Evolutionary conservation across 1,140 invertebrate genomes (phyloP).

Genomic region (Drosophila melanica): DNA sequence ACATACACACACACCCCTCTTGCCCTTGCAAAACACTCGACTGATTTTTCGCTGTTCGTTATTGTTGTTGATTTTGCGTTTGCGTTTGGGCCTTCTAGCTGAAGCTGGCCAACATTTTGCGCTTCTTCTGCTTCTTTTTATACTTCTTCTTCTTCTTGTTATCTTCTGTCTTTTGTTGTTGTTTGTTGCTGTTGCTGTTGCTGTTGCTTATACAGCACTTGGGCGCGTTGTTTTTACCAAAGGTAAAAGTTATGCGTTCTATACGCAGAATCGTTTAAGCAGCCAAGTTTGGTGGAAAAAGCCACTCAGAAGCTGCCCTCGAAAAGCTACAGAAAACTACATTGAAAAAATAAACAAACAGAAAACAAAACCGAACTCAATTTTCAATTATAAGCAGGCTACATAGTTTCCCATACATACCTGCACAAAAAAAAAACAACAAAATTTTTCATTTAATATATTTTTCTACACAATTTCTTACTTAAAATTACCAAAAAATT

Average conservation of each 20-base stretch:
- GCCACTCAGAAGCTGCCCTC: not conserved
- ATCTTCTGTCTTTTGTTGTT: not conserved
- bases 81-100: conserved; percentile 16
- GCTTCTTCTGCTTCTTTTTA: conserved; percentile 1
- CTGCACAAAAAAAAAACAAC: too few relatives aligned
- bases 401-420: too few relatives aligned
- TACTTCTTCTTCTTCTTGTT: conserved; percentile 11
- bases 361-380: not conserved
- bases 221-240: conserved; percentile 3
- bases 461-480: too few relatives aligned
- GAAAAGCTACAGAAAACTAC: not conserved
- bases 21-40: conserved; percentile 58
- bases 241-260: not conserved
- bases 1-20: conserved; percentile 2
- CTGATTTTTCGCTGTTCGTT: conserved; percentile 61
- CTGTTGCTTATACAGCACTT: not conserved
- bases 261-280: not conserved
- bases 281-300: not conserved
- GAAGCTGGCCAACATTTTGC: conserved; percentile 14
- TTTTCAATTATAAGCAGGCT: not conserved
- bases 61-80: conserved; percentile 73
- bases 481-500: too few relatives aligned
- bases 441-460: too few relatives aligned
- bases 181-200: conserved; percentile 1
- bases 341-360: not conserved